Evolutionary conservation across 1,140 invertebrate species (phyloP), one percentile per base, ranked within the genome.

Genomic region (Belonocnema kinseyi): DNA sequence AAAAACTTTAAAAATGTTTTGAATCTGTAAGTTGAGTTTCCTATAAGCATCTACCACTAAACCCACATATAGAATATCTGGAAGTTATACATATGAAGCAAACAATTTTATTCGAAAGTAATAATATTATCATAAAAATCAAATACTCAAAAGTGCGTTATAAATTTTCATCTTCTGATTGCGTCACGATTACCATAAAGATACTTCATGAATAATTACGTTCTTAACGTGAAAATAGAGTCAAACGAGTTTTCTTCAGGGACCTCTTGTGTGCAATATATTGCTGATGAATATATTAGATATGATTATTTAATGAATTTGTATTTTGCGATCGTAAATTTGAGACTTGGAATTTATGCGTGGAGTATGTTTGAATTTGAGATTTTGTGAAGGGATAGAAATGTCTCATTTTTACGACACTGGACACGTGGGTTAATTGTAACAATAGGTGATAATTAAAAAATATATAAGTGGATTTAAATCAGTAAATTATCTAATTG

Each of bases 331-430:
- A 66, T 66, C 12, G 14, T 66, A 66, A 40, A 66, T 66, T 66
- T 33, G n/a, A 16, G 26, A 10, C 14, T 66, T 66, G n/a, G 33
- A 40, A 66, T 66, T 66, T 66, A 66, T 66, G 26, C 61, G 11
- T 46, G 26, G 61, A 66, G 40, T 40, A n/a, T 66, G 40, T 66
- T 66, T 66, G 58, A 66, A 66, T 66, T 66, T 66, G 40, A 66
- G 40, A 40, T 66, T 46, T 46, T 40, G 14, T 40, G 14, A 66
- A 66, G 26, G 14, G 26, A 66, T 26, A 40, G 3, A 10, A 66
- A 66, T 66, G n/a, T 46, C 40, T 66, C 61, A 66, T 66, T 26
- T 12, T 66, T 66, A 40, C n/a, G 61, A 66, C 26, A 33, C 12
- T 66, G 33, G 46, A 13, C 16, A 40, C n/a, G 26, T 46, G 16